phyloP scores from a whole-genome alignment of 1,140 invertebrate species.

The Pachyrhynchus sulphureomaculatus region DNA sequence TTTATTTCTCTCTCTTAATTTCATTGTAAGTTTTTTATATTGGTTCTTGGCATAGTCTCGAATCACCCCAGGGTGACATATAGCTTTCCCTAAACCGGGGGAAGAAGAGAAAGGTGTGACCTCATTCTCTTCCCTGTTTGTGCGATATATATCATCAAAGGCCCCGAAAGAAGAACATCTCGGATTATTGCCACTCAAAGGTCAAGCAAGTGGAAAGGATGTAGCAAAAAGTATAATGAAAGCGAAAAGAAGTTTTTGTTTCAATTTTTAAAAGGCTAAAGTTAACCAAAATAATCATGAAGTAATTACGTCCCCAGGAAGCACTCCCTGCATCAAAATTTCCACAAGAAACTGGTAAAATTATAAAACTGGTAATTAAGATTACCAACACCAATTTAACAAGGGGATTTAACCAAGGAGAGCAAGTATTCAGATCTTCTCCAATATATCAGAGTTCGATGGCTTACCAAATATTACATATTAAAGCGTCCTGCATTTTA shows the following conservation, averaged over 20 bases:
- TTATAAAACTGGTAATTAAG: constrained; percentile 29
- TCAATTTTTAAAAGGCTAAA: constrained; percentile 41
- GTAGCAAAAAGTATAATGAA: constrained; percentile 40
- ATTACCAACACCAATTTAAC: constrained; percentile 31
- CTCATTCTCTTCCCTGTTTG: constrained; percentile 11
- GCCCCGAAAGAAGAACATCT: constrained; percentile 38
- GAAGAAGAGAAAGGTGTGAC: too few relatives aligned
- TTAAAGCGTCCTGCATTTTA: constrained; percentile 25
- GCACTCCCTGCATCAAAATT: constrained; percentile 45
- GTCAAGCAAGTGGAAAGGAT: constrained; percentile 42
- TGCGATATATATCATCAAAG: constrained; percentile 37
- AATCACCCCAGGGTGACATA: too few relatives aligned
- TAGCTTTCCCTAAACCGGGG: too few relatives aligned
- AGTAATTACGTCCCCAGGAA: constrained; percentile 42
- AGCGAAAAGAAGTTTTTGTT: constrained; percentile 29
- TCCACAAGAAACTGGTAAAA: constrained; percentile 32
- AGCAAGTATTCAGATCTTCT: constrained; percentile 41
- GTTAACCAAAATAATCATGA: constrained; percentile 43
- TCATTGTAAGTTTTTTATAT: too few relatives aligned
- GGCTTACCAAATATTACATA: constrained; percentile 38
- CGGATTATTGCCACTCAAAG: constrained; percentile 38
- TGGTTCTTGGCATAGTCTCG: too few relatives aligned
- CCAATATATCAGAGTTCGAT: constrained; percentile 39
- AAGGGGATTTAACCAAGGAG: constrained; percentile 42
- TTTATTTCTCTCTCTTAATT: too few relatives aligned